Conservation (phyloP, 2,888 invertebrate species). For the Morpho helenor region DNA sequence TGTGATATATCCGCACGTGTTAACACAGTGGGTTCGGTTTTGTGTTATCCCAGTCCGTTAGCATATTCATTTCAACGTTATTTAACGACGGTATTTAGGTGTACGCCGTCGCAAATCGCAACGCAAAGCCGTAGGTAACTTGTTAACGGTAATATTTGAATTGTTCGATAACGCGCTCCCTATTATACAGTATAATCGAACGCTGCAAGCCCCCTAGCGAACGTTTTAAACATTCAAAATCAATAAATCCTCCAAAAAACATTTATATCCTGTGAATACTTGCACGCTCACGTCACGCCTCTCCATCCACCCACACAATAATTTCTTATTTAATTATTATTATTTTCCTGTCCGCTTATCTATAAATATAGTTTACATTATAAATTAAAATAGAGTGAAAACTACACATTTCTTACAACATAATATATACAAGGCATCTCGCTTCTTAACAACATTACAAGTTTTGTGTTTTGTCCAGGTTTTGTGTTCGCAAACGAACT, state of each 20-base stretch:
- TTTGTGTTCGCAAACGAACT: slow-evolving; percentile 23
- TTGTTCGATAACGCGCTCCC: slow-evolving; percentile 12
- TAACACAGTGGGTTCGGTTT: too few relatives aligned
- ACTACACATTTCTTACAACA: slow-evolving; percentile 71
- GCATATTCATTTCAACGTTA: too few relatives aligned
- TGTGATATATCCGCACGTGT: too few relatives aligned
- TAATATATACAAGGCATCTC: slow-evolving; percentile 75
- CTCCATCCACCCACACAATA: slow-evolving; percentile 38
- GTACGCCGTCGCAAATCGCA: neutral
- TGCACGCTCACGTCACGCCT: slow-evolving; percentile 46
- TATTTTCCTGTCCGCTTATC: slow-evolving; percentile 64
- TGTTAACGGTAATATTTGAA: slow-evolving; percentile 40
- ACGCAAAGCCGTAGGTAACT: slow-evolving; percentile 47
- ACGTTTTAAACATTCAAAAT: slow-evolving; percentile 45
- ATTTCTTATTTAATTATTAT: slow-evolving; percentile 42
- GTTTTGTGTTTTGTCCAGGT: slow-evolving; percentile 38
- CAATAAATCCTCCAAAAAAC: slow-evolving; percentile 18
- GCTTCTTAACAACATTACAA: slow-evolving; percentile 43
- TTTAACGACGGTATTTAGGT: too few relatives aligned
- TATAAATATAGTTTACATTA: slow-evolving; percentile 72
- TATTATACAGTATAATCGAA: slow-evolving; percentile 41
- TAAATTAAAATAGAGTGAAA: slow-evolving; percentile 76
- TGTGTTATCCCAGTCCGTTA: too few relatives aligned
- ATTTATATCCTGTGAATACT: slow-evolving; percentile 22
- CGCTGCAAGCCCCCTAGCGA: slow-evolving; percentile 71